A percentile compares a stretch with the other conserved stretches of the same genome.
Evolutionary conservation across 2,888 invertebrate species (phyloP).

Genomic region (Zygaena filipendulae): DNA sequence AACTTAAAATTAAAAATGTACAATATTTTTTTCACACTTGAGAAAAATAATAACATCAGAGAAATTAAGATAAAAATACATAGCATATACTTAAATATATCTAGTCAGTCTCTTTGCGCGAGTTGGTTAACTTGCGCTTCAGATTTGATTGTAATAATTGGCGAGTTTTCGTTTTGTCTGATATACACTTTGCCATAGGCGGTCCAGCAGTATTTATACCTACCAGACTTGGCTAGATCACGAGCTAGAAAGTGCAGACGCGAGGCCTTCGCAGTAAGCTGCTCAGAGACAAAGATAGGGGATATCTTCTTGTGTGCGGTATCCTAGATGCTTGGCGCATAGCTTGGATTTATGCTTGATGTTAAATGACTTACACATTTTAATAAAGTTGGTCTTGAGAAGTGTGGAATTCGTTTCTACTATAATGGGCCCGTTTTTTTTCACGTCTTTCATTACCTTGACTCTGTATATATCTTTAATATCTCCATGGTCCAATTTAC

Average conservation of each 20-base stretch:
- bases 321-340: conserved; percentile 5
- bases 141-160: conserved; percentile 5
- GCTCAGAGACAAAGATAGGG: conserved; percentile 4
- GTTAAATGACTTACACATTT: conserved; percentile 3
- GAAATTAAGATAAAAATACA: too few species aligned
- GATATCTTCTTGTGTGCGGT: conserved; percentile 2
- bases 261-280: conserved; percentile 4
- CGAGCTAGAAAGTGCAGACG: conserved; percentile 7
- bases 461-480: conserved; percentile 7
- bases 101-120: background rate
- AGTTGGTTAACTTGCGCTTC: conserved; percentile 4
- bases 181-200: conserved; percentile 4
- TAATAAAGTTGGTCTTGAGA: conserved; percentile 2
- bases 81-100: too few species aligned
- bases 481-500: conserved; percentile 1
- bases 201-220: conserved; percentile 10
- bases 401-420: conserved; percentile 4
- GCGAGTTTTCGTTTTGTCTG: conserved; percentile 5
- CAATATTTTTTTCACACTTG: too few species aligned
- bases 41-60: too few species aligned
- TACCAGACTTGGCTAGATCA: conserved; percentile 5
- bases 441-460: background rate
- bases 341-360: conserved; percentile 3
- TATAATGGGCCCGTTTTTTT: conserved; percentile 3
- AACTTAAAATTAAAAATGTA: too few species aligned